Evolutionary conservation across 2,888 invertebrate genomes (phyloP).

Genomic region (Pyrrhosoma nymphula): DNA sequence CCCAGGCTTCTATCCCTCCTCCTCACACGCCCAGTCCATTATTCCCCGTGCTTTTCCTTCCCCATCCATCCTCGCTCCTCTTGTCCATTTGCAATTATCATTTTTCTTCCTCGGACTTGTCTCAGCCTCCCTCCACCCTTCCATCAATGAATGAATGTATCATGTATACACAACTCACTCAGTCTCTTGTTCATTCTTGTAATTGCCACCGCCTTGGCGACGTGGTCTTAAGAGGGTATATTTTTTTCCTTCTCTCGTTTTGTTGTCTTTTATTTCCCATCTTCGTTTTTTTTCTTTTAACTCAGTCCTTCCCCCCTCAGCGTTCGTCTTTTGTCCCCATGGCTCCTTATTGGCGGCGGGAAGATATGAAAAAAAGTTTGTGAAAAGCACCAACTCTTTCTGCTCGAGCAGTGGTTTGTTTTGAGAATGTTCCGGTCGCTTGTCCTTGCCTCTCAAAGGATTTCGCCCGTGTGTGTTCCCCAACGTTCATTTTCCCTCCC

Average conservation of each 20-base stretch:
- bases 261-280: slow-evolving; percentile 11
- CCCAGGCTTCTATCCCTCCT: not conserved
- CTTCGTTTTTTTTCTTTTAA: not conserved
- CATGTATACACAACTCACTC: not conserved
- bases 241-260: not conserved
- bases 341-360: slow-evolving; percentile 44
- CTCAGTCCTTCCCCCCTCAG: not conserved
- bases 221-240: slow-evolving; percentile 8
- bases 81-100: slow-evolving; percentile 38
- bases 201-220: slow-evolving; percentile 39
- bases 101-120: slow-evolving; percentile 28
- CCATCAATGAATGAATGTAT: not conserved
- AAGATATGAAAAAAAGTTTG: not conserved
- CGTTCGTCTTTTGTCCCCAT: slow-evolving; percentile 43
- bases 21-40: not conserved
- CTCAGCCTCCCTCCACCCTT: not conserved
- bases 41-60: not conserved
- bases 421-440: slow-evolving; percentile 40
- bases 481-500: not conserved
- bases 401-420: not conserved
- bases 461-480: not conserved
- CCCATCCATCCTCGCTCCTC: not conserved
- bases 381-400: not conserved
- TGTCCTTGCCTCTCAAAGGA: slow-evolving; percentile 33
- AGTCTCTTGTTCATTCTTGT: slow-evolving; percentile 37